Conservation (phyloP, 1,140 invertebrate species). For the Cylas formicarius region DNA sequence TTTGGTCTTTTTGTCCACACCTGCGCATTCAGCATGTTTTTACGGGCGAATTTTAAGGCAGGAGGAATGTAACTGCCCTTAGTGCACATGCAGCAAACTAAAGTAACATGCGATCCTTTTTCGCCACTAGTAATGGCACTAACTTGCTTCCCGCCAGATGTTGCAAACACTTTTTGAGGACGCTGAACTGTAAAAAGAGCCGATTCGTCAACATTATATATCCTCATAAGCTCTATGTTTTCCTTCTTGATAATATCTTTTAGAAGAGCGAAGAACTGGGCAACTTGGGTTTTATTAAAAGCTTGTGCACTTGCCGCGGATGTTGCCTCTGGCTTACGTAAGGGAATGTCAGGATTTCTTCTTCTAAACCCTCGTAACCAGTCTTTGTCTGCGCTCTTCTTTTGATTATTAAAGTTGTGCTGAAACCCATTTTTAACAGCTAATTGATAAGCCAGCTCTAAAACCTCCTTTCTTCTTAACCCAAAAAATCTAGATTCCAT, state of each 20-base stretch:
- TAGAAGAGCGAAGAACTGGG: background rate
- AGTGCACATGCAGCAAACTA: constrained; percentile 6
- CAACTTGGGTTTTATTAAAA: constrained; percentile 12
- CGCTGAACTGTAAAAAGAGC: constrained; percentile 29
- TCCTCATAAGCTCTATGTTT: background rate
- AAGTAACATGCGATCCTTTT: constrained; percentile 33
- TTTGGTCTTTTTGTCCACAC: no score
- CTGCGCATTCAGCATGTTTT: no score
- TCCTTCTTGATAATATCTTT: background rate
- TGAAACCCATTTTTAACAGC: constrained; percentile 24
- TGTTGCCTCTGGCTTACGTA: constrained; percentile 32
- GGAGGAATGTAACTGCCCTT: no score
- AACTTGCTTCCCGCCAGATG: constrained; percentile 35
- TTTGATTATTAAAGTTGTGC: constrained; percentile 31
- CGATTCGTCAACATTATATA: constrained; percentile 35
- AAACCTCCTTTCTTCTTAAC: constrained; percentile 19
- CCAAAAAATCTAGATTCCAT: constrained; percentile 15
- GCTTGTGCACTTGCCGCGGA: constrained; percentile 13
- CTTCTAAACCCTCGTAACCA: constrained; percentile 32
- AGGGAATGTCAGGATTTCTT: constrained; percentile 35
- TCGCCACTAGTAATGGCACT: constrained; percentile 31
- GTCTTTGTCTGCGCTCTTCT: constrained; percentile 26
- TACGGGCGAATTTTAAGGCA: no score
- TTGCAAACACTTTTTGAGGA: constrained; percentile 30
- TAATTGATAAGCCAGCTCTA: constrained; percentile 30